Evolutionary conservation across 2,113 vertebrate genomes (phyloP).

Genomic region (Spea bombifrons): DNA sequence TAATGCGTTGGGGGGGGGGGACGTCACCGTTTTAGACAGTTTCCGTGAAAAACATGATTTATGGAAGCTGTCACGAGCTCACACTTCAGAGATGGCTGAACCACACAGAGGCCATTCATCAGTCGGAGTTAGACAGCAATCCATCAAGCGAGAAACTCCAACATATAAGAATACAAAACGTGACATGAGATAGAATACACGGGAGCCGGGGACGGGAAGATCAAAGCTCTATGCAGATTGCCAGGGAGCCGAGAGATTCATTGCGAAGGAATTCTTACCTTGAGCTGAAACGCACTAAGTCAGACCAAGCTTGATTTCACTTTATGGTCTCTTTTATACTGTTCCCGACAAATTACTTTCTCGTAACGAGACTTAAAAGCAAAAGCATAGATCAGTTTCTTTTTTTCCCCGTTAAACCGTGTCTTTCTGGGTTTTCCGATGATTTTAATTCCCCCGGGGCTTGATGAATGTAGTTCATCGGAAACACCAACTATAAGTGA

Average conservation of each 20-base stretch:
- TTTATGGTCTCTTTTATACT: conserved; percentile 32
- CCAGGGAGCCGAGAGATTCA: conserved; percentile 8
- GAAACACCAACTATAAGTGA: conserved; percentile 48
- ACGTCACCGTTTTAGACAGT: neutral
- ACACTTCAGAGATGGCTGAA: conserved; percentile 44
- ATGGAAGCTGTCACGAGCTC: conserved; percentile 56
- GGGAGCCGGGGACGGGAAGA: neutral
- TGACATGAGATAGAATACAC: neutral
- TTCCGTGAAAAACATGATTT: conserved; percentile 52
- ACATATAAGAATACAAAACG: conserved; percentile 26
- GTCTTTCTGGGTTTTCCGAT: conserved; percentile 50
- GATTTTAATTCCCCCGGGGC: conserved; percentile 49
- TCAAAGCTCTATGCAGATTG: neutral
- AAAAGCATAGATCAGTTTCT: neutral
- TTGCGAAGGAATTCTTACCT: conserved; percentile 1
- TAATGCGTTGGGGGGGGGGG: conserved; percentile 8
- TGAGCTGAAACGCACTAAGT: neutral
- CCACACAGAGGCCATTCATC: conserved; percentile 12
- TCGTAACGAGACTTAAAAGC: conserved; percentile 7
- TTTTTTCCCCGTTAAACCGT: conserved; percentile 45
- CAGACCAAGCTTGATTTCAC: neutral
- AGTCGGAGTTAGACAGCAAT: conserved; percentile 29
- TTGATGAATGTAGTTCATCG: conserved; percentile 43
- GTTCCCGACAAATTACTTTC: conserved; percentile 13
- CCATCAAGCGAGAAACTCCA: conserved; percentile 28